phyloP scores from a whole-genome alignment of 2,888 invertebrate species.

The Glyphotaelius pellucidus region DNA sequence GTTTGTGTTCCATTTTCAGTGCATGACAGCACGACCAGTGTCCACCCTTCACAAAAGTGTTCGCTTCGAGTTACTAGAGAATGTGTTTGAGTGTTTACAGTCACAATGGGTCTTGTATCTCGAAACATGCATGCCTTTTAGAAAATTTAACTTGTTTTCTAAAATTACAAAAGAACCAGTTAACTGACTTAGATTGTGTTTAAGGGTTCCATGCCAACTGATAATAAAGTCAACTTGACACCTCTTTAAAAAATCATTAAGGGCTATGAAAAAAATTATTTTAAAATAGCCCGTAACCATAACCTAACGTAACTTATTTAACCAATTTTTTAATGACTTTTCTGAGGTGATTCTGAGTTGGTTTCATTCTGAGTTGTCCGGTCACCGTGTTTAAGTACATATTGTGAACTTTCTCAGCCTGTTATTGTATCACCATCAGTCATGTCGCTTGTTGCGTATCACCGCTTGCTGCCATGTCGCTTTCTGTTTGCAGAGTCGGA shows the following conservation, averaged over 20 bases:
- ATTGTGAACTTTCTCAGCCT: not conserved
- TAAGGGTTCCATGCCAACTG: too few relatives aligned
- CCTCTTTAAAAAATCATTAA: too few relatives aligned
- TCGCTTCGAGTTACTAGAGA: not conserved
- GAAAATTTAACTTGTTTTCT: not conserved
- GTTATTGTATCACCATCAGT: not conserved
- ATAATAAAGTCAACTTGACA: too few relatives aligned
- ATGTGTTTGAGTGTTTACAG: not conserved
- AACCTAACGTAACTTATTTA: too few relatives aligned
- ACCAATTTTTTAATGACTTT: too few relatives aligned
- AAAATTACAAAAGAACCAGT: not conserved
- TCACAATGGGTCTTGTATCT: not conserved
- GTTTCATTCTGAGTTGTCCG: too few relatives aligned
- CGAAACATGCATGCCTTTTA: not conserved
- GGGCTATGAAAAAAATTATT: too few relatives aligned
- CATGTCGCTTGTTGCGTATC: constrained; percentile 29
- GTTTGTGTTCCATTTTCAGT: not conserved
- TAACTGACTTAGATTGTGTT: not conserved
- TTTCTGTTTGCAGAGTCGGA: constrained; percentile 85
- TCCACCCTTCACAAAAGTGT: not conserved
- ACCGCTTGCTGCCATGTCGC: constrained; percentile 60
- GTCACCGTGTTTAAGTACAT: too few relatives aligned
- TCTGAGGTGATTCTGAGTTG: too few relatives aligned
- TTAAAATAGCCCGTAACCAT: too few relatives aligned
- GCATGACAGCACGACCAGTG: not conserved